These are phyloP conservation scores for Elephas maximus DNA, from an alignment of 2,113 vertebrate species.

Conservation along the genomic window DNA sequence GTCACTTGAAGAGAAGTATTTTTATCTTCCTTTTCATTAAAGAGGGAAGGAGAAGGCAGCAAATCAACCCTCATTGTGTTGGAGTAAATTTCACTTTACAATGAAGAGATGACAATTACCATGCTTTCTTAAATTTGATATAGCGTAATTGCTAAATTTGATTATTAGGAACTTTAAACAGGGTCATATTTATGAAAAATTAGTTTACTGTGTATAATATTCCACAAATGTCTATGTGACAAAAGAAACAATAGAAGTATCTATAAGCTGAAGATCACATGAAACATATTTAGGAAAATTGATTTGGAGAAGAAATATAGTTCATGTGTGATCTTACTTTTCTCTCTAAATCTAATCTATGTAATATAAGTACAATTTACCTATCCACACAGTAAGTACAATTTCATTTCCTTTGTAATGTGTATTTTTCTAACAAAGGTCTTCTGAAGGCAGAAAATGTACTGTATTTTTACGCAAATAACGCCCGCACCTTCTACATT, in stretches of 20 bases:
- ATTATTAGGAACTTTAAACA: slow-evolving; percentile 51
- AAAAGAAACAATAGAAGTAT: slow-evolving; percentile 59
- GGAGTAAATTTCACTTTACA: slow-evolving; percentile 25
- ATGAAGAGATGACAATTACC: slow-evolving; percentile 20
- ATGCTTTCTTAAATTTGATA: slow-evolving; percentile 53
- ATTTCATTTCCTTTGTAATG: not conserved
- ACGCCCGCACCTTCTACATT: too few relatives aligned
- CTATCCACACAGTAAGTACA: not conserved
- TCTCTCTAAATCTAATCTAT: not conserved
- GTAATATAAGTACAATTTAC: not conserved
- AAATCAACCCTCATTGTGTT: not conserved
- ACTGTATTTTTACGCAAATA: too few relatives aligned
- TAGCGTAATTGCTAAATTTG: slow-evolving; percentile 31
- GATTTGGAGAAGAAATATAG: not conserved
- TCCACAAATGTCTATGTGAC: slow-evolving; percentile 19
- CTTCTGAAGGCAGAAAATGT: not conserved
- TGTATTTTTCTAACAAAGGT: slow-evolving; percentile 14
- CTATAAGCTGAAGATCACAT: slow-evolving; percentile 15
- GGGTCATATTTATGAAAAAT: not conserved
- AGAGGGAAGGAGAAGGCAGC: not conserved
- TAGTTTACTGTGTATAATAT: slow-evolving; percentile 12
- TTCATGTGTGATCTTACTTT: not conserved
- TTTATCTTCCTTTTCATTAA: not conserved
- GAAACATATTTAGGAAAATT: not conserved
- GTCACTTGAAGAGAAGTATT: slow-evolving; percentile 34